phyloP scores from a whole-genome alignment of 2,797 vertebrate species.

The Artibeus lituratus region DNA sequence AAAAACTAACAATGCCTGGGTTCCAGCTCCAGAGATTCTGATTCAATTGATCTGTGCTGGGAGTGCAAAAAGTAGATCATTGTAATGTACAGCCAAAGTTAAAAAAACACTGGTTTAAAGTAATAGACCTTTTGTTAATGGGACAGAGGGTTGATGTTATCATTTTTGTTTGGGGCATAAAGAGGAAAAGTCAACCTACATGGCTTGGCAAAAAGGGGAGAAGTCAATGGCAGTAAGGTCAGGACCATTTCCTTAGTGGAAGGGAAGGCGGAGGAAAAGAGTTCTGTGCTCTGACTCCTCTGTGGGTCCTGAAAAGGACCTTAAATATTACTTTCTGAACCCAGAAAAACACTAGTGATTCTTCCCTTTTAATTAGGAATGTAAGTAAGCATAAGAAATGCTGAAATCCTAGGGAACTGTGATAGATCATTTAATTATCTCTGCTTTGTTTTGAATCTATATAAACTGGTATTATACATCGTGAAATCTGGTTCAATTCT shows the following conservation, averaged over 20 bases:
- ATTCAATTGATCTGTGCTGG: background rate
- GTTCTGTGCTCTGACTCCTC: background rate
- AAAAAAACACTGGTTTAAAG: background rate
- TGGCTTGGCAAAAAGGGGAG: background rate
- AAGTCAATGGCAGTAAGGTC: background rate
- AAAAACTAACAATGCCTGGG: background rate
- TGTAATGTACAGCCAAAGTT: background rate
- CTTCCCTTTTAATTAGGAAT: conserved; percentile 17
- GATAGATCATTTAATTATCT: background rate
- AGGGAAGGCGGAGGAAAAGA: background rate
- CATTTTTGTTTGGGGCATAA: background rate
- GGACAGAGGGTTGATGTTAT: background rate
- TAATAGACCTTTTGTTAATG: background rate
- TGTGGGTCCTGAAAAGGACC: background rate
- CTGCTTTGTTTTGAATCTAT: background rate
- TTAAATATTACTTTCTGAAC: background rate
- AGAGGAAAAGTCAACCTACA: background rate
- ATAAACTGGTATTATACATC: background rate
- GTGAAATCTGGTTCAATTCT: conserved; percentile 22
- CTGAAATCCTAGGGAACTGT: background rate
- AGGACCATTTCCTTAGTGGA: background rate
- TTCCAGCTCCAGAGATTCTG: background rate
- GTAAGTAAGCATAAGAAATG: conserved; percentile 4
- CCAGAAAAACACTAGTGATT: background rate
- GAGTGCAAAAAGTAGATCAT: conserved; percentile 1